These are phyloP conservation scores for Baronia brevicornis DNA, from an alignment of 2,888 invertebrate species.

Conservation along the genomic window DNA sequence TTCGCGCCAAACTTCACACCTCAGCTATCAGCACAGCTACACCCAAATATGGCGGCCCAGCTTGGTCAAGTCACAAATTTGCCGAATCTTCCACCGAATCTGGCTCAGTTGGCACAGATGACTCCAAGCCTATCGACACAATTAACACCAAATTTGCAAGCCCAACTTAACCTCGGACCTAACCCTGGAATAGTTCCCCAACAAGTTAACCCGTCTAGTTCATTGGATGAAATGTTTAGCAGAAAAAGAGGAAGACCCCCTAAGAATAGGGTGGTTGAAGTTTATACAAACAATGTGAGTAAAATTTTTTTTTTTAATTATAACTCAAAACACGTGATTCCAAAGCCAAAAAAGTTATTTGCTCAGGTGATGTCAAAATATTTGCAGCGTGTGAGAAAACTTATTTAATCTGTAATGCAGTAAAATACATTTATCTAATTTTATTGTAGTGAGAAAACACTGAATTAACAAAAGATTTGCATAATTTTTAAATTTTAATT, in stretches of 20 bases:
- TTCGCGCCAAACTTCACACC: slow-evolving; percentile 75
- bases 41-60: slow-evolving; percentile 68
- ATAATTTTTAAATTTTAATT: no score
- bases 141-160: slow-evolving; percentile 60
- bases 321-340: no score
- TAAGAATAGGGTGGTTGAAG: slow-evolving; percentile 95
- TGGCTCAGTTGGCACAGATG: slow-evolving; percentile 68
- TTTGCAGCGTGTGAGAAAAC: no score
- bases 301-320: no score
- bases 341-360: no score
- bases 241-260: slow-evolving; percentile 96
- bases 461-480: no score
- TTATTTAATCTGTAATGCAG: no score
- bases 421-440: no score
- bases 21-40: slow-evolving; percentile 62
- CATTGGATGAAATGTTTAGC: slow-evolving; percentile 93
- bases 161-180: slow-evolving; percentile 56
- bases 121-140: slow-evolving; percentile 59
- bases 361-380: no score
- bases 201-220: slow-evolving; percentile 76
- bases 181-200: slow-evolving; percentile 52
- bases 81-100: slow-evolving; percentile 59
- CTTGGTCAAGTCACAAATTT: slow-evolving; percentile 58
- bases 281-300: slow-evolving; percentile 89
- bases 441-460: no score